Evolutionary conservation across 1,140 invertebrate species (phyloP).

Genomic region (Acromyrmex heyeri): DNA sequence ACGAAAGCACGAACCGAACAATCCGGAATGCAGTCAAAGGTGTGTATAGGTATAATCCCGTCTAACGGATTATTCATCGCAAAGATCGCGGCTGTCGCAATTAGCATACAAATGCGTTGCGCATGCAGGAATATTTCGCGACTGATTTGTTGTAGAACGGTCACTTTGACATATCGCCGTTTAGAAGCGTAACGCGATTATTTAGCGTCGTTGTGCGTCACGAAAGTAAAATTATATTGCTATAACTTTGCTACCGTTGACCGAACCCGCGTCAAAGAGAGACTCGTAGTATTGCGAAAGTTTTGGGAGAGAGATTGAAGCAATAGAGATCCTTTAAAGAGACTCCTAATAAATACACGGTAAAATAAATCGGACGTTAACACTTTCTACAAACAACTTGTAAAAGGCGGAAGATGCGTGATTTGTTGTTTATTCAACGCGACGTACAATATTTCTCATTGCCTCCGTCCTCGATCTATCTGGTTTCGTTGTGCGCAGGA

Average conservation of each 20-base stretch:
- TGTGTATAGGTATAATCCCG: slow-evolving; percentile 31
- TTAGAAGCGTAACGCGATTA: slow-evolving; percentile 32
- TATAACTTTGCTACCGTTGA: neutral
- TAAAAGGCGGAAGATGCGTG: slow-evolving; percentile 13
- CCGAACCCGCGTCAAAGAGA: neutral
- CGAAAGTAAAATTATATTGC: neutral
- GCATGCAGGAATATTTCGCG: slow-evolving; percentile 21
- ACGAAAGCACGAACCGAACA: slow-evolving; percentile 37
- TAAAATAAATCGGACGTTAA: slow-evolving; percentile 32
- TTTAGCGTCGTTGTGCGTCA: neutral
- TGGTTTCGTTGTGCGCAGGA: slow-evolving; percentile 12
- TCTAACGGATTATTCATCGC: slow-evolving; percentile 42
- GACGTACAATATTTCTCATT: slow-evolving; percentile 27
- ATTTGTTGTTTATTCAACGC: slow-evolving; percentile 47
- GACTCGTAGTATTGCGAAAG: neutral
- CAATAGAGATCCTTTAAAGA: neutral
- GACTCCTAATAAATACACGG: slow-evolving; percentile 4
- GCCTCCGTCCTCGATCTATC: slow-evolving; percentile 16
- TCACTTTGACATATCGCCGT: slow-evolving; percentile 19
- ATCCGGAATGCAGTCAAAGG: slow-evolving; percentile 43
- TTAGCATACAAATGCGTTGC: slow-evolving; percentile 49
- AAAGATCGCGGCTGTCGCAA: slow-evolving; percentile 32
- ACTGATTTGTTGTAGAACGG: slow-evolving; percentile 18
- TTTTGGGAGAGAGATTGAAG: neutral
- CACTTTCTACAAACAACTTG: slow-evolving; percentile 51